These are phyloP conservation scores for Stomatorhinus walkeri DNA, from an alignment of 2,797 vertebrate genomes.

Conservation along the genomic window DNA sequence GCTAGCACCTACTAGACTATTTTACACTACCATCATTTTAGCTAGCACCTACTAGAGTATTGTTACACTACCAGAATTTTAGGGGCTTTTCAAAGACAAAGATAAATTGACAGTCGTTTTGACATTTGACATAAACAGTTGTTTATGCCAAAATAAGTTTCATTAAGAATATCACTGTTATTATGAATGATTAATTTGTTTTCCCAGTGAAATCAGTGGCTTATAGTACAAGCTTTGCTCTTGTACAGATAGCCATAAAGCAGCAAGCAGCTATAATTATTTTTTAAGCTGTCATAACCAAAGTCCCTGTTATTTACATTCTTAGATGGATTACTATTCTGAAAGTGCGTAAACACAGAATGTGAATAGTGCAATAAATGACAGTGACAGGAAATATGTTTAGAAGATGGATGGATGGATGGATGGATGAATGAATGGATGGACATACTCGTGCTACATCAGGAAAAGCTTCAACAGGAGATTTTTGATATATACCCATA, in stretches of 20 bases:
- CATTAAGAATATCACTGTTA: background rate
- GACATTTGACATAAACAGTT: background rate
- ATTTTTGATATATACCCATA: background rate
- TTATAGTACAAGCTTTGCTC: background rate
- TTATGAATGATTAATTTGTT: background rate
- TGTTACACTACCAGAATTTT: background rate
- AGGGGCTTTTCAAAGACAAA: background rate
- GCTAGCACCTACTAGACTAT: background rate
- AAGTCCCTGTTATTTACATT: background rate
- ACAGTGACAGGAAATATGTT: background rate
- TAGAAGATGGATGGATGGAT: background rate
- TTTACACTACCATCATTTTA: background rate
- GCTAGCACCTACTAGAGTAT: background rate
- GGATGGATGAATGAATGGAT: background rate
- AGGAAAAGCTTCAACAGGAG: background rate
- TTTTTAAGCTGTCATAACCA: background rate
- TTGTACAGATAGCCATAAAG: background rate
- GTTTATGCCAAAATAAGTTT: background rate
- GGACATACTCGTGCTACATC: background rate
- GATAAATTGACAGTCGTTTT: background rate
- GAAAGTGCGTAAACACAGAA: background rate
- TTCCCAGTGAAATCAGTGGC: background rate
- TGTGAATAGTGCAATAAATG: background rate
- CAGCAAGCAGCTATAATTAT: background rate
- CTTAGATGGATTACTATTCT: background rate